Percentiles rank a stretch among this genome's conserved stretches.
phyloP scores from a whole-genome alignment of 2,113 vertebrate species.

The Pristiophorus japonicus region DNA sequence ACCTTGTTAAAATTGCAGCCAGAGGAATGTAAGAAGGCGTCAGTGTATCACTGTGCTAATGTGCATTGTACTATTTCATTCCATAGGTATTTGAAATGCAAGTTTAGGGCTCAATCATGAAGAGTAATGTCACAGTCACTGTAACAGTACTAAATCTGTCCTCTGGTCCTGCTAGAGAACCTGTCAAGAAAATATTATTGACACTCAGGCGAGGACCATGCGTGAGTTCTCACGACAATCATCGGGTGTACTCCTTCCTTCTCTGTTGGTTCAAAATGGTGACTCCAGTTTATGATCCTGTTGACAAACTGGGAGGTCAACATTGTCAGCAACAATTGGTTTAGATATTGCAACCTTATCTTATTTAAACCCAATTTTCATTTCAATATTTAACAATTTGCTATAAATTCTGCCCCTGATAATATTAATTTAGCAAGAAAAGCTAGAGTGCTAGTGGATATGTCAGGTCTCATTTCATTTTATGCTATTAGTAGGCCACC shows the following conservation, averaged over 20 bases:
- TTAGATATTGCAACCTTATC: background rate
- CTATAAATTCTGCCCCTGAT: background rate
- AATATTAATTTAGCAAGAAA: background rate
- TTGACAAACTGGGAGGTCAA: background rate
- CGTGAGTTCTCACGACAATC: background rate
- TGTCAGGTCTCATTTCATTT: constrained; percentile 17
- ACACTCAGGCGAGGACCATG: background rate
- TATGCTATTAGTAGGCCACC: background rate
- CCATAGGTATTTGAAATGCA: background rate
- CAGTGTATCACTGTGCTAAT: background rate
- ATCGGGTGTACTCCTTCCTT: background rate
- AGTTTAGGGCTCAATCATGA: background rate
- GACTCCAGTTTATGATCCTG: background rate
- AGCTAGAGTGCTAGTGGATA: background rate
- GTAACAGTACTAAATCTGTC: background rate
- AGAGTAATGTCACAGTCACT: background rate
- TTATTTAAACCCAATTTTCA: background rate
- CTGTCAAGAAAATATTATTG: background rate
- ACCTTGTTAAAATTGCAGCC: background rate
- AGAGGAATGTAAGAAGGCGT: background rate
- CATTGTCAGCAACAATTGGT: background rate
- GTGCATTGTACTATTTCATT: background rate
- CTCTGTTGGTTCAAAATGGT: background rate
- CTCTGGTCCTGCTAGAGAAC: background rate
- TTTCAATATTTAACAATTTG: constrained; percentile 15